These are phyloP conservation scores for Pteruthius melanotis DNA, from an alignment of 2,113 vertebrate species.

Conservation along the genomic window DNA sequence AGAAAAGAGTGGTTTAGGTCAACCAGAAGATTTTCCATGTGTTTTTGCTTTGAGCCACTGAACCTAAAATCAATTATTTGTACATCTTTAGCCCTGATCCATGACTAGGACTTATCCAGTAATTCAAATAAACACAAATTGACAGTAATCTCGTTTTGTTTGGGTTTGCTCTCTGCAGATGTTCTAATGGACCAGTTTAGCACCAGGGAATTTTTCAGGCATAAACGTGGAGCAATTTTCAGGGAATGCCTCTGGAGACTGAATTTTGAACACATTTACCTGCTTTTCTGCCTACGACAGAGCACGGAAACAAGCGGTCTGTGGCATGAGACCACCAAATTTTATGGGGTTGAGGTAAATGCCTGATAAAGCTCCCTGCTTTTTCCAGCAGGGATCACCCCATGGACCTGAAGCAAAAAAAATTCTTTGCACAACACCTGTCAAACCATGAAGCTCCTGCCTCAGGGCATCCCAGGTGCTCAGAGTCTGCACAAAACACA, in stretches of 20 bases:
- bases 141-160: not conserved
- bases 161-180: constrained; percentile 12
- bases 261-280: not conserved
- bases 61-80: constrained; percentile 41
- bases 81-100: constrained; percentile 13
- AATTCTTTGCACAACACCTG: not conserved
- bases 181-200: not conserved
- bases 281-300: accelerated
- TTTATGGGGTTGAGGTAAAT: not conserved
- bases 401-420: not conserved
- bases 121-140: constrained; percentile 32
- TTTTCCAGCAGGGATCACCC: not conserved
- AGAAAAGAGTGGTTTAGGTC: not conserved
- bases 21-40: not conserved
- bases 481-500: not conserved
- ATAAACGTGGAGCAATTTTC: not conserved
- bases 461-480: not conserved
- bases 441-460: not conserved
- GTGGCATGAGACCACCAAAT: not conserved
- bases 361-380: not conserved
- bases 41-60: not conserved
- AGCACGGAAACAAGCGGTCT: accelerated
- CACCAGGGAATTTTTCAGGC: not conserved
- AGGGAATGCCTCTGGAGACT: not conserved
- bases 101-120: not conserved